Base-by-base conservation (phyloP, 2,888 invertebrate species). In the Hypomecis atomaria region DNA sequence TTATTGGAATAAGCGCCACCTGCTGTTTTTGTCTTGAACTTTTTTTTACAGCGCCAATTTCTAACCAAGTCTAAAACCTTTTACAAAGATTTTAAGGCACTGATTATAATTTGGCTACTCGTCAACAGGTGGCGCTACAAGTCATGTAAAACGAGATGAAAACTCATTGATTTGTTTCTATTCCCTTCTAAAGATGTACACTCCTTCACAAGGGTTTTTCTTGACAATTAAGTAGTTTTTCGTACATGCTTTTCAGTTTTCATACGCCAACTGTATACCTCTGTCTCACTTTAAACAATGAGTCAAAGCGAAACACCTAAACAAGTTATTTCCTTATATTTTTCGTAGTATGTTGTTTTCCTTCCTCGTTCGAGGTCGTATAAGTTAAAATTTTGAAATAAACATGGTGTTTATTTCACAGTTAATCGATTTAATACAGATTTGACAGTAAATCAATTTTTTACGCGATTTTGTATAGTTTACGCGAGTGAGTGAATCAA, bases 271-370 rank as follows among this genome's bases (percentile, higher is more conserved):
- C 49, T 67, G 63, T 66, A 58, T 48, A 36, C 8, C 44, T 60
- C 60, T 61, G n/a, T 59, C 62, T 67, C 70, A 10, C 58, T 67
- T 65, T 62, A 48, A 56, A 11, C 13, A 50, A 53, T 11, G 52
- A 13, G 42, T 45, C 36, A 8, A 34, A 69, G 37, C 13, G 71
- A 60, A 68, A 68, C 10, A 8, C 23, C 13, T 8, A 9, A n/a
- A 13, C 23, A 34, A 8, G 11, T 10, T 38, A 52, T 52, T 56
- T 52, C 42, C 34, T 13, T 50, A 33, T 58, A 53, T 6, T 65
- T 40, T 42, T 36, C 13, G 4, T 42, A 47, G 50, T 59, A 49
- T 50, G 45, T 59, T 66, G 67, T 69, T 69, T 64, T 66, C 61
- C 47, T 65, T 53, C 40, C 38, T 52, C 2, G 45, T 36, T 47